phyloP scores from a whole-genome alignment of 2,113 vertebrate genomes.

The Pollimyrus isidori region DNA sequence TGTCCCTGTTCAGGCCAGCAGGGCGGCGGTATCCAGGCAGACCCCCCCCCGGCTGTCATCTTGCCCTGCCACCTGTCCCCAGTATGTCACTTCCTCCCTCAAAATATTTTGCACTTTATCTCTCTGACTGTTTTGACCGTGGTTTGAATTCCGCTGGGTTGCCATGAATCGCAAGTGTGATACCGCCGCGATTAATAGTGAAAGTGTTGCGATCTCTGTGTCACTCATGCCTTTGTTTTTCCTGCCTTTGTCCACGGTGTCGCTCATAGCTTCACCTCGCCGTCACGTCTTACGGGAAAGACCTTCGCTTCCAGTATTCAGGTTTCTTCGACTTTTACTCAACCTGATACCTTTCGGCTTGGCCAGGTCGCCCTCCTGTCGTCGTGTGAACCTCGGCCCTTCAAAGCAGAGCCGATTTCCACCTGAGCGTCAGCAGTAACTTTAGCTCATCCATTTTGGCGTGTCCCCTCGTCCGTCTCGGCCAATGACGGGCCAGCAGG shows the following conservation, averaged over 20 bases:
- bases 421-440: not conserved
- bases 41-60: not conserved
- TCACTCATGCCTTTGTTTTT: not conserved
- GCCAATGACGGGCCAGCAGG: not conserved
- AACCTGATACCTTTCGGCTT: not conserved
- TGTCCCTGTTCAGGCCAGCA: too few species aligned
- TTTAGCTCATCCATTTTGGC: not conserved
- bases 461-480: not conserved
- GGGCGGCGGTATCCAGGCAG: not conserved
- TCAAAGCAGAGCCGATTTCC: not conserved
- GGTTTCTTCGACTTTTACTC: not conserved
- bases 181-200: not conserved
- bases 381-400: not conserved
- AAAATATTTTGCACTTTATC: not conserved
- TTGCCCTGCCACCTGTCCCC: not conserved
- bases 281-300: not conserved
- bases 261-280: not conserved
- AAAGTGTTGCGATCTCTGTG: not conserved
- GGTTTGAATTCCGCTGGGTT: not conserved
- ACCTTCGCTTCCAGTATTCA: constrained; percentile 3
- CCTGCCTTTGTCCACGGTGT: not conserved
- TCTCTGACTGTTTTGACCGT: not conserved
- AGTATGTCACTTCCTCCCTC: not conserved
- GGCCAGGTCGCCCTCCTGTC: not conserved
- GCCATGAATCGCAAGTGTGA: not conserved